Percentiles rank a stretch among this genome's conserved stretches.
Conservation (phyloP, 2,888 invertebrate genomes). For the Microctonus hyperodae region DNA sequence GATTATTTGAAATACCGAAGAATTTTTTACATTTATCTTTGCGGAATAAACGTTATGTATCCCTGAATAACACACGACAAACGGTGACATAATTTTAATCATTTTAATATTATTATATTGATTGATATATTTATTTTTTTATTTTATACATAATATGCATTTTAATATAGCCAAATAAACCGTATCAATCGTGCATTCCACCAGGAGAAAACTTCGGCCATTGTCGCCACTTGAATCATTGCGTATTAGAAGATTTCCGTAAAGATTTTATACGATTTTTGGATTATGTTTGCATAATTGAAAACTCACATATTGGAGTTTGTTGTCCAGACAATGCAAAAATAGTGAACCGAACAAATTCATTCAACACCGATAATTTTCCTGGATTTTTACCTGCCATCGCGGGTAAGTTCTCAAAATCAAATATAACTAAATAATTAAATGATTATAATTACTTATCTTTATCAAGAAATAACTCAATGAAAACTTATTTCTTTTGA, state of each 20-base stretch:
- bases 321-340: constrained; percentile 73
- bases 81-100: constrained; percentile 27
- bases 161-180: constrained; percentile 67
- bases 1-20: constrained; percentile 6
- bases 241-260: constrained; percentile 70
- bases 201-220: constrained; percentile 70
- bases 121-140: not conserved
- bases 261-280: constrained; percentile 69
- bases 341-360: constrained; percentile 36
- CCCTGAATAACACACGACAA: constrained; percentile 19
- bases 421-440: not conserved
- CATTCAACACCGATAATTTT: constrained; percentile 33
- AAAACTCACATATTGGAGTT: constrained; percentile 74
- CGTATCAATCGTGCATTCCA: constrained; percentile 69
- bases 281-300: constrained; percentile 76
- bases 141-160: not conserved
- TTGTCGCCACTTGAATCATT: constrained; percentile 71
- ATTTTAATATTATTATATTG: constrained; percentile 5
- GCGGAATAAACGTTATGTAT: constrained; percentile 30
- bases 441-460: too few relatives aligned
- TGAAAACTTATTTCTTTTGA: not conserved
- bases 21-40: constrained; percentile 18
- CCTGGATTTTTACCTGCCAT: constrained; percentile 46
- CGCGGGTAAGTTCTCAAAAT: constrained; percentile 40
- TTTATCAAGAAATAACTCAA: not conserved